Percentiles rank a stretch among this genome's conserved stretches.
Evolutionary conservation across 2,888 invertebrate species (phyloP).

Genomic region (Steinernema carpocapsae): DNA sequence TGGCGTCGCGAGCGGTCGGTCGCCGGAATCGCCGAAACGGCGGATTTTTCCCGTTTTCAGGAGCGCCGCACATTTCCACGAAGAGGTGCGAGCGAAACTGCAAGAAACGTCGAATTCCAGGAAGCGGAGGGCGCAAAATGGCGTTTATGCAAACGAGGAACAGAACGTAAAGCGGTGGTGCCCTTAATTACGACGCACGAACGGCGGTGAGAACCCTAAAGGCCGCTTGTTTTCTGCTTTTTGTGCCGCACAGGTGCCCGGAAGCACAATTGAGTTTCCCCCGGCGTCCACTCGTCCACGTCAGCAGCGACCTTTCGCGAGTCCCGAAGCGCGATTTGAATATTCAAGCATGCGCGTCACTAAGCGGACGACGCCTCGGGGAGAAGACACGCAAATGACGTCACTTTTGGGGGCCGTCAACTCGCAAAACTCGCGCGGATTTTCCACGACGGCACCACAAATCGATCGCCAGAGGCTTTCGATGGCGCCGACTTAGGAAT

Average conservation of each 20-base stretch:
- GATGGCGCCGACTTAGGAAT: background rate
- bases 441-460: background rate
- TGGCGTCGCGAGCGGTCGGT: background rate
- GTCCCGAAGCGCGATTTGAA: constrained; percentile 17
- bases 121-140: background rate
- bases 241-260: background rate
- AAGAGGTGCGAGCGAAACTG: background rate
- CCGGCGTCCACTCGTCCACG: background rate
- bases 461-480: background rate
- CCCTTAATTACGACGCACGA: background rate
- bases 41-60: background rate
- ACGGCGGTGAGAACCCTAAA: background rate
- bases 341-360: constrained; percentile 21
- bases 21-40: background rate
- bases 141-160: background rate
- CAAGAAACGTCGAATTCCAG: background rate
- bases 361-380: constrained; percentile 5
- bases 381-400: constrained; percentile 22
- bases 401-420: constrained; percentile 22
- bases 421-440: background rate
- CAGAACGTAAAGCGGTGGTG: background rate
- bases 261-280: background rate
- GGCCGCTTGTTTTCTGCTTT: constrained; percentile 8
- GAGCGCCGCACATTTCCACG: background rate
- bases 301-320: background rate